phyloP scores from a whole-genome alignment of 2,113 vertebrate species.

The Dicrurus megarhynchus region DNA sequence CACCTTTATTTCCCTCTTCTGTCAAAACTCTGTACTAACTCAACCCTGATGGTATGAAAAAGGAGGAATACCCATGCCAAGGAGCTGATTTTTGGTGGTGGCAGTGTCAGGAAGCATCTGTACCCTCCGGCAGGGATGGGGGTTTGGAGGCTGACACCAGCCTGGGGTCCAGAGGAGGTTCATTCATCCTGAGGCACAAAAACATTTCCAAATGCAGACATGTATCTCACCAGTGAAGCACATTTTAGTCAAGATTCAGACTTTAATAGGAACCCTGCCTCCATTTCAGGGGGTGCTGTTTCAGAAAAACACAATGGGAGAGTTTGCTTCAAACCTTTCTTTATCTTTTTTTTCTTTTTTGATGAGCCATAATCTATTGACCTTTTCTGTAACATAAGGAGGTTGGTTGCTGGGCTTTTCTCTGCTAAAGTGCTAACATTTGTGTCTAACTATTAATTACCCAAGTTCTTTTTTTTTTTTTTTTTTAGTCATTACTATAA shows the following conservation, averaged over 20 bases:
- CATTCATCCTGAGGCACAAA: fast-evolving
- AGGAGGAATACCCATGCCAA: background rate
- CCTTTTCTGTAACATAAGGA: background rate
- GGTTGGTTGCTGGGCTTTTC: constrained; percentile 8
- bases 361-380: background rate
- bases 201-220: background rate
- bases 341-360: background rate
- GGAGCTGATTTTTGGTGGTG: background rate
- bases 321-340: background rate
- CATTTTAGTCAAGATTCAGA: background rate
- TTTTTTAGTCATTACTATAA: background rate
- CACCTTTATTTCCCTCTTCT: background rate
- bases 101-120: fast-evolving
- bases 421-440: background rate
- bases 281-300: background rate
- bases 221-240: background rate
- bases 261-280: background rate
- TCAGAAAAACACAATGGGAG: background rate
- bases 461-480: background rate
- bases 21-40: background rate
- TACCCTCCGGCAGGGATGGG: fast-evolving
- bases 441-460: constrained; percentile 38
- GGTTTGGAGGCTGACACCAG: background rate
- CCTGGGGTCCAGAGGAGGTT: background rate
- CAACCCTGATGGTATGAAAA: background rate